Conservation (phyloP, 2,888 invertebrate species). For the Drosophila koepferae region DNA sequence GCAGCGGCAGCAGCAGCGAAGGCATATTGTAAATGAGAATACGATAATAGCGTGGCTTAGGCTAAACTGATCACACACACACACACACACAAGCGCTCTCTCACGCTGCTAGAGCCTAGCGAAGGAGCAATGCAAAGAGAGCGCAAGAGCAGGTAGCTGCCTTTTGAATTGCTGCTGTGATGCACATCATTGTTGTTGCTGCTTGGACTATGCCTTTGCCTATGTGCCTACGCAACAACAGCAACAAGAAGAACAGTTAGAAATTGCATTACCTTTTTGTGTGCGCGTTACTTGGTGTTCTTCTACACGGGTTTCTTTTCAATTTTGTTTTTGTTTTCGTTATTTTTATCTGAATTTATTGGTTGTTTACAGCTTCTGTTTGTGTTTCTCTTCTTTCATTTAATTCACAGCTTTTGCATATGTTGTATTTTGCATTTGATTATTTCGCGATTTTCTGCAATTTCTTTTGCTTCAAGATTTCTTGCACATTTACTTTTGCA, state of each 20-base stretch:
- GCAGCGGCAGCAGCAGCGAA: constrained; percentile 6
- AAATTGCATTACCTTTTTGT: constrained; percentile 48
- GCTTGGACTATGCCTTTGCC: constrained; percentile 23
- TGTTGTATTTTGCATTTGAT: constrained; percentile 15
- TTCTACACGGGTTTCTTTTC: constrained; percentile 3
- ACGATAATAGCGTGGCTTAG: constrained; percentile 44
- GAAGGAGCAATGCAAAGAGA: constrained; percentile 6
- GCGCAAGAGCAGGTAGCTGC: constrained; percentile 18
- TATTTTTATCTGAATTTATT: background rate
- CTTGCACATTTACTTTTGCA: constrained; percentile 29
- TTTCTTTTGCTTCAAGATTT: constrained; percentile 10
- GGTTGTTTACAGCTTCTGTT: constrained; percentile 22
- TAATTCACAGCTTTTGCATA: constrained; percentile 35
- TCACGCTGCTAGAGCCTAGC: background rate
- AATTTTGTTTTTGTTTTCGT: constrained; percentile 11
- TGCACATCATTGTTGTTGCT: constrained; percentile 19
- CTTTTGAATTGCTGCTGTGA: constrained; percentile 8
- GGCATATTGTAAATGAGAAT: constrained; percentile 43
- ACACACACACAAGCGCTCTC: background rate
- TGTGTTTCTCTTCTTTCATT: constrained; percentile 24
- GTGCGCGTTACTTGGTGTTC: constrained; percentile 11
- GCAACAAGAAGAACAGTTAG: constrained; percentile 41
- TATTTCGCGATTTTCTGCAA: constrained; percentile 18
- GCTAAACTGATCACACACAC: constrained; percentile 21
- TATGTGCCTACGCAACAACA: constrained; percentile 7